Conservation (phyloP, 1,140 invertebrate species). For the Eumeta japonica region DNA sequence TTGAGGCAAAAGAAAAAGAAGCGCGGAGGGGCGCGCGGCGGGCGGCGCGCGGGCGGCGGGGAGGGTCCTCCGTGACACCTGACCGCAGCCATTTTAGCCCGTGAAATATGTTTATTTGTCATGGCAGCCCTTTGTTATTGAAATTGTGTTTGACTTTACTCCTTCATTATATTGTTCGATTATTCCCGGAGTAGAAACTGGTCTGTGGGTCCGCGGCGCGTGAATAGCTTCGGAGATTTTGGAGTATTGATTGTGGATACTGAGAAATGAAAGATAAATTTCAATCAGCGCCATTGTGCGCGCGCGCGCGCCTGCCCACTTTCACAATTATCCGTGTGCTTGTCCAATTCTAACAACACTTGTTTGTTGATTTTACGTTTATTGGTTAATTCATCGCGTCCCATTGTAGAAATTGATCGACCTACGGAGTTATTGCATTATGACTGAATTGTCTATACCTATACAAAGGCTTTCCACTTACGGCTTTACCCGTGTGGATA, state of each 20-base stretch:
- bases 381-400: too few relatives aligned
- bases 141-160: conserved; percentile 57
- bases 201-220: conserved; percentile 47
- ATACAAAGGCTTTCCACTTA: too few relatives aligned
- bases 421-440: too few relatives aligned
- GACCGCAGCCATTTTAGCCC: conserved; percentile 55
- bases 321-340: conserved; percentile 42
- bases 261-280: conserved; percentile 56
- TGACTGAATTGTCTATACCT: too few relatives aligned
- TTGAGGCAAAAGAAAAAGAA: conserved; percentile 31
- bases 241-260: conserved; percentile 57
- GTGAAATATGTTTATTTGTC: conserved; percentile 59
- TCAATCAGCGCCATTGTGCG: conserved; percentile 45
- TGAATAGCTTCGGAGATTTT: conserved; percentile 51
- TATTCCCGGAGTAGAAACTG: conserved; percentile 43
- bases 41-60: conserved; percentile 15
- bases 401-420: too few relatives aligned
- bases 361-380: too few relatives aligned
- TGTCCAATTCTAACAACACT: too few relatives aligned
- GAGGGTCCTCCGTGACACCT: conserved; percentile 41
- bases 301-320: conserved; percentile 18
- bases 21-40: conserved; percentile 15
- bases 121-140: conserved; percentile 55
- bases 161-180: conserved; percentile 56
- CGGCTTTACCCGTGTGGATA: too few relatives aligned